phyloP scores from a whole-genome alignment of 2,888 invertebrate genomes.

The Agrypnus murinus region DNA sequence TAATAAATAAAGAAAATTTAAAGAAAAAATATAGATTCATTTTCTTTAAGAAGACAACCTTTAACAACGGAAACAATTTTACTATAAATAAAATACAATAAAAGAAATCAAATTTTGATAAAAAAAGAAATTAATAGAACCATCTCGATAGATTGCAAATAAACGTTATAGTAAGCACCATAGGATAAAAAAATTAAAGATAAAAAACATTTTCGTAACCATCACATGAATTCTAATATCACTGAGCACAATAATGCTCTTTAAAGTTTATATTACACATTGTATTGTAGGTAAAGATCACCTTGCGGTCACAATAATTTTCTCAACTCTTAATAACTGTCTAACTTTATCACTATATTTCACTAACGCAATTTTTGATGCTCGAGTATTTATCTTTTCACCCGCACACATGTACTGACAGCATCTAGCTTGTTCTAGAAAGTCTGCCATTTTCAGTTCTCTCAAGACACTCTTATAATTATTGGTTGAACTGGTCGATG shows the following conservation, averaged over 20 bases:
- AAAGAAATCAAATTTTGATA: too few species aligned
- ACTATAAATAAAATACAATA: too few species aligned
- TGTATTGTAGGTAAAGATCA: slow-evolving; percentile 67
- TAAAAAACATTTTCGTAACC: slow-evolving; percentile 29
- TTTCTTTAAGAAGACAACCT: too few species aligned
- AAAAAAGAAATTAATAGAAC: too few species aligned
- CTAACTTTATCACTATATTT: slow-evolving; percentile 89
- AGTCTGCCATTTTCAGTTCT: slow-evolving; percentile 86
- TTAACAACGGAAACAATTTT: too few species aligned
- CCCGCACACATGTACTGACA: slow-evolving; percentile 86
- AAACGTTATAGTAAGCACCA: slow-evolving; percentile 43
- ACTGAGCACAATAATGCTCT: slow-evolving; percentile 40
- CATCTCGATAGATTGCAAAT: not conserved
- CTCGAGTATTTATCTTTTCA: slow-evolving; percentile 85
- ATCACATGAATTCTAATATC: slow-evolving; percentile 51
- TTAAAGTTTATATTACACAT: slow-evolving; percentile 28
- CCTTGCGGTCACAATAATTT: slow-evolving; percentile 77
- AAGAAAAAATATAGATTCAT: too few species aligned
- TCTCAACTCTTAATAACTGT: slow-evolving; percentile 87
- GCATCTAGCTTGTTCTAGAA: slow-evolving; percentile 86
- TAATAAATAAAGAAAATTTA: too few species aligned
- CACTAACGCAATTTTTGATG: slow-evolving; percentile 87
- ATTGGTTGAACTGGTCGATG: slow-evolving; percentile 61
- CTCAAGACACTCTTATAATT: slow-evolving; percentile 71
- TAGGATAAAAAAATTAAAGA: slow-evolving; percentile 26